Evolutionary conservation across 2,797 vertebrate genomes (phyloP).

Genomic region (Myotis vivesi): DNA sequence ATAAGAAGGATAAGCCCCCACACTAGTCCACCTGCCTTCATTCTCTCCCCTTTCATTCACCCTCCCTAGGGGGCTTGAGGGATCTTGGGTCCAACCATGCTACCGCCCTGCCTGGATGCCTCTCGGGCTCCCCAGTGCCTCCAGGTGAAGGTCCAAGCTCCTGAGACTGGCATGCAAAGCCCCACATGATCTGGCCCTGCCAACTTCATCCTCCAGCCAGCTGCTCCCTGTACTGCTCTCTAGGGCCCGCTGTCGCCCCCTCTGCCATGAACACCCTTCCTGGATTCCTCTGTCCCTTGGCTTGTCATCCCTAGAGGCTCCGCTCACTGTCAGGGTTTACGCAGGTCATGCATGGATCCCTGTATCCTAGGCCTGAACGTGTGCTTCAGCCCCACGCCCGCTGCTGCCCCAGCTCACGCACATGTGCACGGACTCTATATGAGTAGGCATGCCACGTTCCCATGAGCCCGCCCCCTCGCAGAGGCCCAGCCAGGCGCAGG

Average conservation of each 20-base stretch:
- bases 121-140: neutral
- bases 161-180: neutral
- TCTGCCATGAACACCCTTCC: neutral
- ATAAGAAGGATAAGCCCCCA: neutral
- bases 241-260: neutral
- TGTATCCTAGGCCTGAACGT: neutral
- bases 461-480: neutral
- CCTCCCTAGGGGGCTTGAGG: neutral
- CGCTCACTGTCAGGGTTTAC: neutral
- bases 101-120: neutral
- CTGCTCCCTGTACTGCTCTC: neutral
- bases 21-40: neutral
- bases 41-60: neutral
- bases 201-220: neutral
- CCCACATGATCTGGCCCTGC: no score
- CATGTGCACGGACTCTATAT: neutral
- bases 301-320: neutral
- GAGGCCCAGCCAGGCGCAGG: neutral
- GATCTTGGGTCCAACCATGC: neutral
- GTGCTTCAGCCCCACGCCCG: neutral
- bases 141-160: neutral
- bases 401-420: neutral
- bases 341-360: accelerated
- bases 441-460: neutral
- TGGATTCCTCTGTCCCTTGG: neutral